Conservation (phyloP, 2,888 invertebrate genomes). For the Ctenicera cuprea region DNA sequence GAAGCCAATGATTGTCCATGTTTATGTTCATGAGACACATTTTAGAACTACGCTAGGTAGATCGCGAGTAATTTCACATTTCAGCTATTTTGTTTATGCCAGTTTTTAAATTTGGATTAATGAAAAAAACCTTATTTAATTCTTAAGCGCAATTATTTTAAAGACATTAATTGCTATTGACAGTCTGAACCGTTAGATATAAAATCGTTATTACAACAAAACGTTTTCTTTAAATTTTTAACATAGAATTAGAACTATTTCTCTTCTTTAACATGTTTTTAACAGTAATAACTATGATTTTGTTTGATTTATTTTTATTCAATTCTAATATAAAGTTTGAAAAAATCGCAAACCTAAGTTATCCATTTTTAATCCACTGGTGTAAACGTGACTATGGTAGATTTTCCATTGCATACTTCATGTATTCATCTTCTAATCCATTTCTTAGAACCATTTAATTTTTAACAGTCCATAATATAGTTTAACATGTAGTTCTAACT, state of each 20-base stretch:
- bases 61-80: constrained; percentile 51
- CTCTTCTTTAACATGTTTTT: too few species aligned
- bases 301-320: neutral
- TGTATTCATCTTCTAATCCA: constrained; percentile 8
- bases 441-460: constrained; percentile 6
- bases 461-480: constrained; percentile 26
- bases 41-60: constrained; percentile 69
- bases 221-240: too few species aligned
- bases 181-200: too few species aligned
- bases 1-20: constrained; percentile 68
- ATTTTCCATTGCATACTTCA: neutral
- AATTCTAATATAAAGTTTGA: neutral
- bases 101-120: neutral
- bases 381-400: neutral
- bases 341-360: too few species aligned
- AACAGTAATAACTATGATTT: constrained; percentile 7
- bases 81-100: neutral
- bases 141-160: too few species aligned
- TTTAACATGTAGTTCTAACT: constrained; percentile 19
- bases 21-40: constrained; percentile 70
- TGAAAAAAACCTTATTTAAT: neutral
- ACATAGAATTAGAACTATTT: too few species aligned
- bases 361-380: constrained; percentile 7
- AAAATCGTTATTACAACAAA: too few species aligned
- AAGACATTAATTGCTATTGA: too few species aligned